Conservation (phyloP, 2,797 vertebrate genomes). For the Esox lucius region DNA sequence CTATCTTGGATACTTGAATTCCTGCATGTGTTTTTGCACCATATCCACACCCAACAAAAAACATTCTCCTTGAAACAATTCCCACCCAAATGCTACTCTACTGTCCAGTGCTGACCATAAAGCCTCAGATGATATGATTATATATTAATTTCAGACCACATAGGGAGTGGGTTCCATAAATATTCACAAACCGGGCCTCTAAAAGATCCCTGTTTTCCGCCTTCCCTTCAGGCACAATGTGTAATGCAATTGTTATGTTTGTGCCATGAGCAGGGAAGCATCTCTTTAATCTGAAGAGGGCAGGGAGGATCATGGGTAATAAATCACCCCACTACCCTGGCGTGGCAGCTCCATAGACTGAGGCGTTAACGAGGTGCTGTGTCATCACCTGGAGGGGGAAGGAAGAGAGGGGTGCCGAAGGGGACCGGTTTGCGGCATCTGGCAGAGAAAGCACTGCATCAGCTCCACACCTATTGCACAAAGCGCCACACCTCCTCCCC, state of each 20-base stretch:
- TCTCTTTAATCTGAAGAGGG: conserved; percentile 53
- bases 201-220: neutral
- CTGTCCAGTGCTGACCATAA: conserved; percentile 9
- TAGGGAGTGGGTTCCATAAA: conserved; percentile 24
- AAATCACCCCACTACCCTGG: conserved; percentile 57
- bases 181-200: conserved; percentile 28
- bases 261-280: conserved; percentile 22
- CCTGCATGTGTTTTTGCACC: neutral
- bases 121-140: conserved; percentile 4
- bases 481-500: conserved; percentile 23
- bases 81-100: neutral
- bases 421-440: conserved; percentile 41
- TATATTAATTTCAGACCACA: conserved; percentile 22
- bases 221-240: conserved; percentile 12
- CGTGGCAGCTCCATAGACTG: conserved; percentile 42
- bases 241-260: conserved; percentile 55
- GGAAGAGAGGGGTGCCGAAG: neutral
- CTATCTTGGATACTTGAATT: neutral
- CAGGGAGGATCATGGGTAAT: conserved; percentile 58
- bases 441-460: conserved; percentile 61
- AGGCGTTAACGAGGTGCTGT: conserved; percentile 63
- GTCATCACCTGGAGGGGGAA: conserved; percentile 60
- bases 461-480: conserved; percentile 41
- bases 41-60: neutral
- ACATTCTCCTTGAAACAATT: neutral